phyloP scores from a whole-genome alignment of 2,797 vertebrate species.

The Brachyrhaphis roseni region DNA sequence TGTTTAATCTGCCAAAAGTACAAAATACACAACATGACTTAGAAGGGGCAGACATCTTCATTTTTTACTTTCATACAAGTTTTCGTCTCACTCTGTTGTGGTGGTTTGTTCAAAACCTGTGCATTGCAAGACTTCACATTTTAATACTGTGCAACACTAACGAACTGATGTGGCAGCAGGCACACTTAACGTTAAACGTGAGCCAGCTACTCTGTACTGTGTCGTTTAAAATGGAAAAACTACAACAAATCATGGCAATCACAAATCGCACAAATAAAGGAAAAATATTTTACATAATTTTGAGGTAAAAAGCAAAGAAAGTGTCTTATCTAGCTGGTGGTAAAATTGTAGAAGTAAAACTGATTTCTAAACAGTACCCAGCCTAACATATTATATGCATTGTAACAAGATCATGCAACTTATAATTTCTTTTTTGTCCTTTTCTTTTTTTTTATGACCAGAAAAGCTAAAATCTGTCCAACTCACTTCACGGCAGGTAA shows the following conservation, averaged over 20 bases:
- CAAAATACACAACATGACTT: slow-evolving; percentile 11
- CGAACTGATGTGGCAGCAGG: slow-evolving; percentile 25
- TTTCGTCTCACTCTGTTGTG: slow-evolving; percentile 8
- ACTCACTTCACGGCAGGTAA: slow-evolving; percentile 25
- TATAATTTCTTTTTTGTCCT: slow-evolving; percentile 1
- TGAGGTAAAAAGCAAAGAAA: slow-evolving; percentile 6
- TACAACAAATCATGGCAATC: slow-evolving; percentile 44
- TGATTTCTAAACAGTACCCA: slow-evolving; percentile 49
- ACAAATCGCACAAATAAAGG: slow-evolving; percentile 40
- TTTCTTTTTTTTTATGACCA: slow-evolving; percentile 24
- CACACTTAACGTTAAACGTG: slow-evolving; percentile 17
- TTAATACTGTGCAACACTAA: slow-evolving; percentile 32
- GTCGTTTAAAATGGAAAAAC: slow-evolving; percentile 21
- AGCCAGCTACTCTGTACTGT: slow-evolving; percentile 7
- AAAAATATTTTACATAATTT: slow-evolving; percentile 15
- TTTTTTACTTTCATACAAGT: slow-evolving; percentile 24
- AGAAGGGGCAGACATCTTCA: not conserved
- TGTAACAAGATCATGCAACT: slow-evolving; percentile 54
- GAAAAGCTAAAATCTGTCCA: slow-evolving; percentile 21
- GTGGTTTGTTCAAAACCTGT: slow-evolving; percentile 29
- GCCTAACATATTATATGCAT: slow-evolving; percentile 22
- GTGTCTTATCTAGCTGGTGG: slow-evolving; percentile 35
- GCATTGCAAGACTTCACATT: slow-evolving; percentile 31
- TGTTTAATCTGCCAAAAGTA: slow-evolving; percentile 34
- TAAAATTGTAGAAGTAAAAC: slow-evolving; percentile 32